Percentiles rank a stretch among this genome's conserved stretches.
These are phyloP conservation scores for Psilopsiagon aymara DNA, from an alignment of 2,113 vertebrate species.

Conservation along the genomic window DNA sequence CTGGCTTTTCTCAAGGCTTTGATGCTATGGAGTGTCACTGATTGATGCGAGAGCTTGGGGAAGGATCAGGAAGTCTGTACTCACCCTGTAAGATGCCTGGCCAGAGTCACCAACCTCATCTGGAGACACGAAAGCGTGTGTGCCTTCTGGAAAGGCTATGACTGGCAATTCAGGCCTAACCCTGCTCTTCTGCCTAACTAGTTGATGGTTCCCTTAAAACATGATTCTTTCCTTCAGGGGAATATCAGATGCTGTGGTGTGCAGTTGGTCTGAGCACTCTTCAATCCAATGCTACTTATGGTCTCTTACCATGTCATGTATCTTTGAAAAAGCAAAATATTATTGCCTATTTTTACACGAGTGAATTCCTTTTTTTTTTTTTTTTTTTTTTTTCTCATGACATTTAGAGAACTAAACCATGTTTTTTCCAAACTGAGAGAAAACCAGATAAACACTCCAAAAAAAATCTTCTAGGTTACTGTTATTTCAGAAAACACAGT, in stretches of 20 bases:
- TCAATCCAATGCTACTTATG: conserved; percentile 63
- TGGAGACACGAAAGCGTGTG: background rate
- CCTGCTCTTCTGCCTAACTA: background rate
- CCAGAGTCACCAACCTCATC: background rate
- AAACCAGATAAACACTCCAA: conserved; percentile 39
- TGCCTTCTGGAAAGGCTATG: background rate
- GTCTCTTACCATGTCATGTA: conserved; percentile 54
- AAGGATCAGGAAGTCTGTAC: background rate
- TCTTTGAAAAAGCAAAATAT: conserved; percentile 48
- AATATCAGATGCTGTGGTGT: background rate
- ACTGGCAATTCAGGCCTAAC: background rate
- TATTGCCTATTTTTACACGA: conserved; percentile 21
- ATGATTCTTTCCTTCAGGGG: background rate
- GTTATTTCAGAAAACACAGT: background rate
- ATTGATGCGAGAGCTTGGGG: background rate
- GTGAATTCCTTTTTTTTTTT: conserved; percentile 4
- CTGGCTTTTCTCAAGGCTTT: background rate
- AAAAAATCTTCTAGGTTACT: background rate
- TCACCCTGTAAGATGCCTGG: background rate
- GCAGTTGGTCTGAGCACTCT: conserved; percentile 16
- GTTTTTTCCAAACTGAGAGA: conserved; percentile 52
- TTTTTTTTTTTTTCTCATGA: conserved; percentile 49
- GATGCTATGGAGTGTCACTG: background rate
- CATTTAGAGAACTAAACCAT: conserved; percentile 18
- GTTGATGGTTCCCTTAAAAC: background rate